Evolutionary conservation across 2,113 vertebrate genomes (phyloP).

Genomic region (Pseudopodoces humilis): DNA sequence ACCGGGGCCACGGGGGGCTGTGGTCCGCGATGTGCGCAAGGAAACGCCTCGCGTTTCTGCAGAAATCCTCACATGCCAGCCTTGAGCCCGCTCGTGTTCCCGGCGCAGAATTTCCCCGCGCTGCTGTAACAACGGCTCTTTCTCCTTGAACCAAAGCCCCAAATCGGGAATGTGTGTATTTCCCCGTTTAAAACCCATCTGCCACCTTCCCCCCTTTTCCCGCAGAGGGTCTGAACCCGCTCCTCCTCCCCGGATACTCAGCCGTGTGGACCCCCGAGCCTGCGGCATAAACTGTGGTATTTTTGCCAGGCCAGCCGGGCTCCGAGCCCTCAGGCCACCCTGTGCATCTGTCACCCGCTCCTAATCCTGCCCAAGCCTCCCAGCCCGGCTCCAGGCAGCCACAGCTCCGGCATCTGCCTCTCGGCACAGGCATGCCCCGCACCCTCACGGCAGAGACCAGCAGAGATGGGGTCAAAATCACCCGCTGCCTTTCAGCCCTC

Average conservation of each 20-base stretch:
- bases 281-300: not conserved
- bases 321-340: slow-evolving; percentile 11
- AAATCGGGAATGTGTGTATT: rapidly evolving
- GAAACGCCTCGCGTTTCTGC: not conserved
- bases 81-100: not conserved
- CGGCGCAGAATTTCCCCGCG: no score
- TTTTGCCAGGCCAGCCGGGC: not conserved
- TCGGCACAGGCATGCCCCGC: rapidly evolving
- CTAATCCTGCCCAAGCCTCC: not conserved
- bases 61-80: rapidly evolving
- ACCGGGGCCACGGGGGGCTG: rapidly evolving
- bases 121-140: no score
- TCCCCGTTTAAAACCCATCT: not conserved
- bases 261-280: not conserved
- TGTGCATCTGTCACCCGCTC: slow-evolving; percentile 23
- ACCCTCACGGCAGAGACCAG: not conserved
- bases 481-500: not conserved
- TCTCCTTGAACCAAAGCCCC: not conserved
- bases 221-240: not conserved
- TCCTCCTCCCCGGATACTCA: no score
- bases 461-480: not conserved
- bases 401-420: not conserved
- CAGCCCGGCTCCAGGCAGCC: not conserved
- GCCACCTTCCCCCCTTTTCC: not conserved
- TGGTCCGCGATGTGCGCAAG: rapidly evolving